Evolutionary conservation across 2,113 vertebrate species (phyloP).

Genomic region (Rhinopomastus cyanomelas): DNA sequence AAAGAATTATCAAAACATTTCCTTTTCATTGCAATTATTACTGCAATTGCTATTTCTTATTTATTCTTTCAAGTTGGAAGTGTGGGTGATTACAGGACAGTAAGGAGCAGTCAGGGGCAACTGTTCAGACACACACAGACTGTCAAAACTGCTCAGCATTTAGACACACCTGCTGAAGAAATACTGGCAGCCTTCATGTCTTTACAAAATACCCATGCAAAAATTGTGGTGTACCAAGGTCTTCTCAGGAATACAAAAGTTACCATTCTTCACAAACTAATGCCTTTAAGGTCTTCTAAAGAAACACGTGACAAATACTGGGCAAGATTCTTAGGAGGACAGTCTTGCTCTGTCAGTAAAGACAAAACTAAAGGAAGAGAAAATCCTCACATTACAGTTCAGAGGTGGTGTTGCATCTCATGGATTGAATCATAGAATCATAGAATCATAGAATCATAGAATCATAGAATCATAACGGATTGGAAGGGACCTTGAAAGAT

Average conservation of each 20-base stretch:
- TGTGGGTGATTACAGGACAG: not conserved
- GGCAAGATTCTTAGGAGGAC: not conserved
- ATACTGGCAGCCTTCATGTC: not conserved
- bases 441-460: too few relatives aligned
- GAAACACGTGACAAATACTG: not conserved
- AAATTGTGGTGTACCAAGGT: not conserved
- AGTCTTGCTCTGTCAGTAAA: not conserved
- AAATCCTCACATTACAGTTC: fast-evolving
- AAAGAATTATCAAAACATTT: not conserved
- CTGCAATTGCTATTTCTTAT: not conserved
- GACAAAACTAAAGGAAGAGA: not conserved
- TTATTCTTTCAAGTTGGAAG: not conserved
- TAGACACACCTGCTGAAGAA: not conserved
- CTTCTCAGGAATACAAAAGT: not conserved
- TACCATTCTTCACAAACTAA: not conserved
- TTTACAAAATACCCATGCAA: not conserved
- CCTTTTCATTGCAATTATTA: not conserved
- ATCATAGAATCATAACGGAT: too few relatives aligned
- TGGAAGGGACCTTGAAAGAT: too few relatives aligned
- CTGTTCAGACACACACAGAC: not conserved
- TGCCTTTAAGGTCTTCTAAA: not conserved
- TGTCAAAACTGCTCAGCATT: not conserved
- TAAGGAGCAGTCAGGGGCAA: not conserved
- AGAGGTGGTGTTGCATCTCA: not conserved
- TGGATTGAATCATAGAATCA: too few relatives aligned